Evolutionary conservation across 2,113 vertebrate genomes (phyloP).

Genomic region (Dicentrarchus labrax): DNA sequence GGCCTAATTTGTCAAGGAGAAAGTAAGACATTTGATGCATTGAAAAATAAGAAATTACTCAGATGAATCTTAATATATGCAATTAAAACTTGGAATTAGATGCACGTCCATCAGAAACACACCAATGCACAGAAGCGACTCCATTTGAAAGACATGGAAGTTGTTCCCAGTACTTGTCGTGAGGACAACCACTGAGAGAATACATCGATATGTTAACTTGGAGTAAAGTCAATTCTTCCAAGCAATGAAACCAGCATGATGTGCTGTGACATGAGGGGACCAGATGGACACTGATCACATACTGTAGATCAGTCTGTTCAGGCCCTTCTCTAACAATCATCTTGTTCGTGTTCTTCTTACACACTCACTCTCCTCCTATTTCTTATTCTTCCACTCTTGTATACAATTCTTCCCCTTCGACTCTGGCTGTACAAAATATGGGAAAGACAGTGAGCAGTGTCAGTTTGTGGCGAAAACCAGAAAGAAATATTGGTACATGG

Average conservation of each 20-base stretch:
- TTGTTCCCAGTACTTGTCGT: neutral
- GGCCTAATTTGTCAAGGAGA: constrained; percentile 16
- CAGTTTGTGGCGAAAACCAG: neutral
- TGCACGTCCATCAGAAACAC: neutral
- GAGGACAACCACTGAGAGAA: neutral
- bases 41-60: neutral
- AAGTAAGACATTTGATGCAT: neutral
- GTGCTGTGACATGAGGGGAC: constrained; percentile 20
- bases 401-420: neutral
- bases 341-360: neutral
- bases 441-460: neutral
- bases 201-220: neutral
- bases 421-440: neutral
- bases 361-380: neutral
- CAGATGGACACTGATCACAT: neutral
- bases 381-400: neutral
- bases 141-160: neutral
- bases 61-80: neutral
- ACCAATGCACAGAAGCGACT: neutral
- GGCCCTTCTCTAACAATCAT: neutral
- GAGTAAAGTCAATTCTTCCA: neutral
- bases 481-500: no score
- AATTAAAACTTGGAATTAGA: neutral
- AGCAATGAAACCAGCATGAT: neutral
- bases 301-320: constrained; percentile 7